phyloP scores from a whole-genome alignment of 2,888 invertebrate genomes.

The Tetramorium bicarinatum region DNA sequence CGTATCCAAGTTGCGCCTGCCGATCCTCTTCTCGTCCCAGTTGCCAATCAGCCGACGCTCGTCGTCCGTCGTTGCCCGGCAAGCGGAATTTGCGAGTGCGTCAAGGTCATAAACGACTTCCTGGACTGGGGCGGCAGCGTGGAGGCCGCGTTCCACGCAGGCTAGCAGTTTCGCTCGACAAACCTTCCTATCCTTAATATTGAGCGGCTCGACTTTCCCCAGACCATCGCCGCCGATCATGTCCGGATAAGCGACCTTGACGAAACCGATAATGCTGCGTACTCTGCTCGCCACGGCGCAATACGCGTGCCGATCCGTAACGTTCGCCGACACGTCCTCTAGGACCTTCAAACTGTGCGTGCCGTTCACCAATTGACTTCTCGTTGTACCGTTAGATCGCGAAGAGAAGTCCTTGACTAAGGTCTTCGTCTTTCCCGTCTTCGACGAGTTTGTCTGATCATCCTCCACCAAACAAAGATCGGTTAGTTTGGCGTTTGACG shows the following conservation, averaged over 20 bases:
- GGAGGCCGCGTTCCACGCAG: constrained; percentile 90
- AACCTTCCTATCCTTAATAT: constrained; percentile 87
- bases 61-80: constrained; percentile 29
- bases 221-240: constrained; percentile 88
- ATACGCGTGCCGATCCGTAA: constrained; percentile 85
- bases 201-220: constrained; percentile 89
- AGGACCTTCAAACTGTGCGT: constrained; percentile 67
- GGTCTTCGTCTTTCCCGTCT: constrained; percentile 31
- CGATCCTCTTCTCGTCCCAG: constrained; percentile 79
- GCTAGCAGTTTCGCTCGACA: constrained; percentile 89
- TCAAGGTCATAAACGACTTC: constrained; percentile 92
- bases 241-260: constrained; percentile 93
- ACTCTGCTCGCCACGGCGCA: constrained; percentile 88
- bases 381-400: constrained; percentile 35
- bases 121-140: constrained; percentile 88
- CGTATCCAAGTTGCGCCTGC: constrained; percentile 77
- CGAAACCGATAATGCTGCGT: constrained; percentile 90
- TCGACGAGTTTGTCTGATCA: constrained; percentile 58
- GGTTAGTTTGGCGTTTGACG: constrained; percentile 65
- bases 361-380: background rate
- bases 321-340: constrained; percentile 52
- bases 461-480: constrained; percentile 51
- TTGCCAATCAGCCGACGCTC: constrained; percentile 76
- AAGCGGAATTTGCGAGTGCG: constrained; percentile 80
- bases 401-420: constrained; percentile 44